These are phyloP conservation scores for Capitulum mitella DNA, from an alignment of 2,888 invertebrate genomes.

Conservation along the genomic window DNA sequence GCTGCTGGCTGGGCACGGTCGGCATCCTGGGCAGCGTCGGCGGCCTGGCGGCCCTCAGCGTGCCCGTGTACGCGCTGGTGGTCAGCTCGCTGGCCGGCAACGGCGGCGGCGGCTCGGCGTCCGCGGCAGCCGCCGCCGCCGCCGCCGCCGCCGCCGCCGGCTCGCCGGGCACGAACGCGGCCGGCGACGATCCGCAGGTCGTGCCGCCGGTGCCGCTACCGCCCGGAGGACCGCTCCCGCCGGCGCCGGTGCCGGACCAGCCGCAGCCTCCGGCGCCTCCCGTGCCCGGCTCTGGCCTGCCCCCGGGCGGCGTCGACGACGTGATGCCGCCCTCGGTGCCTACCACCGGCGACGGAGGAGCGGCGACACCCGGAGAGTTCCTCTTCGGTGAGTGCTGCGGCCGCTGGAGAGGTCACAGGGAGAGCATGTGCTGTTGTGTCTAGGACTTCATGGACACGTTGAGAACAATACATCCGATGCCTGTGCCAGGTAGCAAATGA, in stretches of 20 bases:
- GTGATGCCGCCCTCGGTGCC: no score
- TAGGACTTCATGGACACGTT: no score
- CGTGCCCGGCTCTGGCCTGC: neutral
- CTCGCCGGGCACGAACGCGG: neutral
- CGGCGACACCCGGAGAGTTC: neutral
- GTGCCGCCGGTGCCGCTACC: neutral
- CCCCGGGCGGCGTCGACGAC: neutral
- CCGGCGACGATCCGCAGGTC: neutral
- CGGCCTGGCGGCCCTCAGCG: neutral
- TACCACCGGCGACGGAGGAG: neutral
- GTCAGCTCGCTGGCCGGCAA: neutral
- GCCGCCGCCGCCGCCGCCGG: neutral
- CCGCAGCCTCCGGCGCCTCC: neutral
- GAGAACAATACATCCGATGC: no score
- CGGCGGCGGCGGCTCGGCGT: neutral
- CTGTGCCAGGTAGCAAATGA: no score
- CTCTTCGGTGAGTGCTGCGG: neutral
- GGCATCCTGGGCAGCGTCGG: conserved; percentile 7
- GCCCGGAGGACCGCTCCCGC: neutral
- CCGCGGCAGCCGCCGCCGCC: neutral
- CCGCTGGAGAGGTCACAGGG: no score
- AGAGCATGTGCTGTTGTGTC: no score
- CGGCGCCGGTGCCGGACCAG: neutral
- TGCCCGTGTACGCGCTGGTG: conserved; percentile 10
- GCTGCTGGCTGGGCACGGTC: conserved; percentile 7